These are phyloP conservation scores for Phalacrocorax aristotelis DNA, from an alignment of 2,113 vertebrate species.

Conservation along the genomic window DNA sequence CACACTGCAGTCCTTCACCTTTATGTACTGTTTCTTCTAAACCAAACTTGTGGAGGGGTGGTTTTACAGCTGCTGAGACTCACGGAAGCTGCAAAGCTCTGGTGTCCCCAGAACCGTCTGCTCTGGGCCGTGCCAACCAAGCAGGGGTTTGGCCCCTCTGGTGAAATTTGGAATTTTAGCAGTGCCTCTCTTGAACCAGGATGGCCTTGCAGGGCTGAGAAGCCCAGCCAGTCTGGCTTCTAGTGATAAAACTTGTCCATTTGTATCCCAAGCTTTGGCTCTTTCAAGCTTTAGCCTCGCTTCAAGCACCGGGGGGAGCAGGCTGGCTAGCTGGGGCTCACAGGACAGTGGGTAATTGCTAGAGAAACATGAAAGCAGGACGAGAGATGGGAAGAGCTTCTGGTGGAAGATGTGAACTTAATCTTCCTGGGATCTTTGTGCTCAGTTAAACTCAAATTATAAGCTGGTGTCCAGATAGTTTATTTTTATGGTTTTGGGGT, in stretches of 20 bases:
- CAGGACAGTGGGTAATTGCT: neutral
- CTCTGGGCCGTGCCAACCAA: fast-evolving
- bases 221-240: neutral
- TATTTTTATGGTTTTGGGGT: conserved; percentile 48
- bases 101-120: neutral
- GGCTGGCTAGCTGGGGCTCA: neutral
- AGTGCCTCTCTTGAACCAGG: neutral
- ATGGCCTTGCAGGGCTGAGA: neutral
- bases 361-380: neutral
- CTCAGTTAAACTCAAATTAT: conserved; percentile 43
- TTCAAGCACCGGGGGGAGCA: neutral
- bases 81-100: fast-evolving
- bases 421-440: neutral
- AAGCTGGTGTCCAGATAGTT: conserved; percentile 29
- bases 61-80: neutral
- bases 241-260: neutral
- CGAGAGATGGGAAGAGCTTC: neutral
- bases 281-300: neutral
- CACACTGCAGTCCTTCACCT: neutral
- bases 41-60: fast-evolving
- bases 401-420: neutral
- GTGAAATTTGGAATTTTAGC: neutral
- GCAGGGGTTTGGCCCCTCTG: neutral
- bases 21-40: neutral
- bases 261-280: neutral